Base-by-base conservation (phyloP, 35 echinoderm and acorn worm genomes). In the Diadema setosum region DNA sequence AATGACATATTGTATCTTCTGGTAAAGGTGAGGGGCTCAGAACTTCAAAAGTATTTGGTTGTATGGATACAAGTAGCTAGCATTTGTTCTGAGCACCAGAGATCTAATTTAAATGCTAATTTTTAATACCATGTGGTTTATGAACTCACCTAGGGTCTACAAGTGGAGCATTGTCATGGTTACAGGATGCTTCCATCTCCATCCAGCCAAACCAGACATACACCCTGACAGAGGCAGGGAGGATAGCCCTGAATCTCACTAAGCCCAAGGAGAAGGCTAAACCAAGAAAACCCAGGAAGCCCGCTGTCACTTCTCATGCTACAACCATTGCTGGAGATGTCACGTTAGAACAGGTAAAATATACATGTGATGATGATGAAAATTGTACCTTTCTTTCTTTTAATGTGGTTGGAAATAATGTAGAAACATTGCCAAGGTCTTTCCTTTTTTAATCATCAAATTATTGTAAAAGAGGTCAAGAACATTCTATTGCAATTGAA, bases 201-300 rank as follows among this genome's bases (percentile, higher is more conserved):
- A 16, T 59, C 17, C 50, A 57, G 42, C 81, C 44, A 83, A 83
- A 83, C 37, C 92, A 89, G 52, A 89, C 81, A 42, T 90, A 60
- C 36, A 90, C 92, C 7, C 57, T 94, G 16, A 94, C 92, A 81
- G 92, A 94, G 31, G 92, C 92, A 36, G 92, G 91, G 1, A 89
- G 78, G 46, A 55, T 94, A 32, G 92, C 92, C 23, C 82, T 94
- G 1, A 89, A 94, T 43, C 70, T 67, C 37, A 78, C 60, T 40
- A 94, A 94, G 67, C 75, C 84, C 32, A 81, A 86, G 39, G 49
- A 65, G 43, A 80, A 73, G 43, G 17, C 24, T 4, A 90, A 32
- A 31, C 17, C 36, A 12, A 87, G 58, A 50, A 27, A 81, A 15
- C 7, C 32, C 18, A 44, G 23, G n/a, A 42, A 35, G 40, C 16